phyloP scores from a whole-genome alignment of 2,888 invertebrate species.

The Terebella lapidaria region DNA sequence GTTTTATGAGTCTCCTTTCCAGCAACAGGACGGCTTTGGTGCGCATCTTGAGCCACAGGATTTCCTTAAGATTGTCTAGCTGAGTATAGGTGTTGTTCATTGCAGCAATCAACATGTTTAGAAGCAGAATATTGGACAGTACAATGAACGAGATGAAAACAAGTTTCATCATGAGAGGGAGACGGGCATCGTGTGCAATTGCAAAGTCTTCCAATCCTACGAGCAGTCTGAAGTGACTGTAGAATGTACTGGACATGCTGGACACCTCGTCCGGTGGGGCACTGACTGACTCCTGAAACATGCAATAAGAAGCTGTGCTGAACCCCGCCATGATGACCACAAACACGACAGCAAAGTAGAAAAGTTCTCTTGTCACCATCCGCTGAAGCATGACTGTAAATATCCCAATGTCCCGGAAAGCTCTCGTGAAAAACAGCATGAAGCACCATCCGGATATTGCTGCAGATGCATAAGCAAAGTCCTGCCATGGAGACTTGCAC shows the following conservation, averaged over 20 bases:
- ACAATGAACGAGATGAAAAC: neutral
- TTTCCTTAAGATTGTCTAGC: neutral
- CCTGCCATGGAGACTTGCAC: no score
- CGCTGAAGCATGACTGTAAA: conserved; percentile 7
- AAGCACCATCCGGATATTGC: conserved; percentile 4
- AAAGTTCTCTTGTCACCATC: neutral
- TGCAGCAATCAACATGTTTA: conserved; percentile 6
- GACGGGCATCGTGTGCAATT: neutral
- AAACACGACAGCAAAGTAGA: conserved; percentile 3
- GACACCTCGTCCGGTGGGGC: neutral
- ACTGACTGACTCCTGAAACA: no score
- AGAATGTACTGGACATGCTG: neutral
- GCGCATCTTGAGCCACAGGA: conserved; percentile 2
- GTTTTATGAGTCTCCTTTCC: neutral
- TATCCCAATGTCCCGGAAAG: conserved; percentile 5
- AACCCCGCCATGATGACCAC: neutral
- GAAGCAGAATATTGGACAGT: neutral
- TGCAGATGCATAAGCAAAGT: neutral
- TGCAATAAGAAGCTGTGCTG: neutral
- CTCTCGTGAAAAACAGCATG: conserved; percentile 6
- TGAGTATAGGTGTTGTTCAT: conserved; percentile 1
- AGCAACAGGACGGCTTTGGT: neutral
- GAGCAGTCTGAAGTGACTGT: neutral
- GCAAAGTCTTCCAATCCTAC: conserved; percentile 1
- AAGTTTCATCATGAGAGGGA: neutral